A percentile compares a stretch with the other conserved stretches of the same genome.
Evolutionary conservation across 1,140 invertebrate genomes (phyloP).

Genomic region (Trichonephila inaurata): DNA sequence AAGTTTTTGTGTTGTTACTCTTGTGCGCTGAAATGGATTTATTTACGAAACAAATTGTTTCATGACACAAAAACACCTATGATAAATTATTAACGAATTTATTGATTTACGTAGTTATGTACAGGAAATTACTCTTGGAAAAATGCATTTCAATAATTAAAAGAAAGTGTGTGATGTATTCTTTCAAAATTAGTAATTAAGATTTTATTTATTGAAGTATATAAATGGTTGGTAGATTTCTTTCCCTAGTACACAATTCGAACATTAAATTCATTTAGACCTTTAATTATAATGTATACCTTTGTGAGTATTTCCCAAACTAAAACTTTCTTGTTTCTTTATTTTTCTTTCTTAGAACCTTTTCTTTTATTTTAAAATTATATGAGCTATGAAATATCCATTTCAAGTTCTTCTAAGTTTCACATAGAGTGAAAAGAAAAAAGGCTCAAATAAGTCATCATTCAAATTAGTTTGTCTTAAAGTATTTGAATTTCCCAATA

Average conservation of each 20-base stretch:
- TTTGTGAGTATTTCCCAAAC: no score
- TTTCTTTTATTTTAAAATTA: no score
- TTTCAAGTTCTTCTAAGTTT: no score
- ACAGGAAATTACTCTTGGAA: neutral
- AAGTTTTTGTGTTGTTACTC: conserved; percentile 22
- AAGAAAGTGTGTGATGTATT: neutral
- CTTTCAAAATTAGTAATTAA: no score
- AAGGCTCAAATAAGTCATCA: no score
- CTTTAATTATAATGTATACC: neutral
- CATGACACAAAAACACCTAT: neutral
- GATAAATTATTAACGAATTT: neutral
- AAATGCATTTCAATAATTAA: neutral
- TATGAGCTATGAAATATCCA: no score
- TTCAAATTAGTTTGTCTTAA: no score
- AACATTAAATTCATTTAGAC: neutral
- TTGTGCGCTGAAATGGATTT: neutral
- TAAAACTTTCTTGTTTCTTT: no score
- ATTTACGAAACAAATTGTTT: conserved; percentile 3
- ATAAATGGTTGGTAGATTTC: neutral
- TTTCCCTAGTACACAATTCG: neutral
- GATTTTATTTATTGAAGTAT: neutral
- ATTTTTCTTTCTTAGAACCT: no score
- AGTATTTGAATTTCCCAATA: no score
- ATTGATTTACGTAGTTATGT: neutral
- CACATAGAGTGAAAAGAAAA: no score